phyloP scores from a whole-genome alignment of 2,888 invertebrate species.

The Dichetophora obliterata region DNA sequence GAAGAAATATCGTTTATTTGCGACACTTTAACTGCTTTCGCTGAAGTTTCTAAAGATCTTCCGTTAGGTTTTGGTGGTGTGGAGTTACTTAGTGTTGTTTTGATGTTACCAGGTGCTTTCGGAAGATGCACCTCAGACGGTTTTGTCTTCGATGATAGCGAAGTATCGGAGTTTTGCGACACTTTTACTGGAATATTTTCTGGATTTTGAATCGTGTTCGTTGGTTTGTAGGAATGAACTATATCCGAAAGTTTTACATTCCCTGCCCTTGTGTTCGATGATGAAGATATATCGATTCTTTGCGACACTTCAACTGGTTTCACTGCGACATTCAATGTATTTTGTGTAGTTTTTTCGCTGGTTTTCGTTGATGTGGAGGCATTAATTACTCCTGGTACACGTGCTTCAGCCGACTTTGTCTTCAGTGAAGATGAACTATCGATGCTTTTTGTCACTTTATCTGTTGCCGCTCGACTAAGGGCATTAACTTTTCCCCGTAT shows the following conservation, averaged over 20 bases:
- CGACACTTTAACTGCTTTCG: neutral
- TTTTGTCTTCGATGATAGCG: conserved; percentile 11
- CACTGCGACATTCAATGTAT: neutral
- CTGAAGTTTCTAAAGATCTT: too few relatives aligned
- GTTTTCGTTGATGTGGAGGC: neutral
- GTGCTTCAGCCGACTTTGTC: too few relatives aligned
- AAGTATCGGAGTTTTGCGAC: conserved; percentile 28
- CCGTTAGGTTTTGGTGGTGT: neutral
- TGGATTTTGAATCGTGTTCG: too few relatives aligned
- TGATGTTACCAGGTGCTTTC: neutral
- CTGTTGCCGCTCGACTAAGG: neutral
- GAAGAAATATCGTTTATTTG: conserved; percentile 31
- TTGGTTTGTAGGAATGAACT: too few relatives aligned
- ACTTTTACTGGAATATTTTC: neutral
- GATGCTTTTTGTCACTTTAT: too few relatives aligned
- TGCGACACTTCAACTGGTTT: conserved; percentile 9
- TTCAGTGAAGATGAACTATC: too few relatives aligned
- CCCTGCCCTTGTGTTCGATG: neutral
- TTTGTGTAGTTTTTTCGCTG: neutral
- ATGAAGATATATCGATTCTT: conserved; percentile 24
- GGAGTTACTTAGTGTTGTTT: neutral
- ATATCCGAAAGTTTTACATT: too few relatives aligned
- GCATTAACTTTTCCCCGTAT: too few relatives aligned
- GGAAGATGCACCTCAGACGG: neutral
- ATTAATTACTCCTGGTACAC: too few relatives aligned